Percentiles rank a stretch among this genome's conserved stretches.
Conservation (phyloP, 2,797 vertebrate genomes). For the Poecilia picta region DNA sequence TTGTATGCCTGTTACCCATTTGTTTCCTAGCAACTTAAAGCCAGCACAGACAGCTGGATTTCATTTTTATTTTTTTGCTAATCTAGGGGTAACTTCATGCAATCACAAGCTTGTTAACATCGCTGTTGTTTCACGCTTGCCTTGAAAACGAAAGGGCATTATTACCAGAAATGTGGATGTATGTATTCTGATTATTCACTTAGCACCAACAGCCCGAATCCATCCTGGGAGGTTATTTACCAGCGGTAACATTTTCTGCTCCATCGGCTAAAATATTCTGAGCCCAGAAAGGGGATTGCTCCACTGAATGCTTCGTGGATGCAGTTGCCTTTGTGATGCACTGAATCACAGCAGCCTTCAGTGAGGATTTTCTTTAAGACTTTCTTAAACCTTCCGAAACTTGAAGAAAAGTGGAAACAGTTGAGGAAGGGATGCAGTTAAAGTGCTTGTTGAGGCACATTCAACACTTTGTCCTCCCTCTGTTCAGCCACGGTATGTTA, state of each 20-base stretch:
- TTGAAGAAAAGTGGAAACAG: constrained; percentile 30
- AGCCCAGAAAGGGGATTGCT: constrained; percentile 18
- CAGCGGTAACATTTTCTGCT: neutral
- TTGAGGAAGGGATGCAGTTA: constrained; percentile 20
- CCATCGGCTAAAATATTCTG: neutral
- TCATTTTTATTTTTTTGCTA: neutral
- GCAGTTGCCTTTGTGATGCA: constrained; percentile 5
- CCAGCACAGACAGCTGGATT: neutral
- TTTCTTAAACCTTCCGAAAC: constrained; percentile 33
- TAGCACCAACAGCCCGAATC: neutral
- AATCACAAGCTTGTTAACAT: neutral
- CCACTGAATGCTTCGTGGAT: constrained; percentile 14
- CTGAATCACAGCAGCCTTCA: constrained; percentile 12
- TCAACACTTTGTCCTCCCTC: neutral
- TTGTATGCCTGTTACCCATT: neutral
- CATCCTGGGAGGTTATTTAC: neutral
- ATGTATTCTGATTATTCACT: neutral
- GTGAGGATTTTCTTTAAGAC: constrained; percentile 22
- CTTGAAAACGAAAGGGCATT: neutral
- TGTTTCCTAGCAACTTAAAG: constrained; percentile 5
- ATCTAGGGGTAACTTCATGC: neutral
- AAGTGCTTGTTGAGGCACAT: neutral
- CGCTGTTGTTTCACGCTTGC: neutral
- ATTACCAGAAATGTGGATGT: neutral
- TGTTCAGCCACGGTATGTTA: constrained; percentile 23